Base-by-base conservation (phyloP, 2,888 invertebrate genomes). In the Daptonema setosum region DNA sequence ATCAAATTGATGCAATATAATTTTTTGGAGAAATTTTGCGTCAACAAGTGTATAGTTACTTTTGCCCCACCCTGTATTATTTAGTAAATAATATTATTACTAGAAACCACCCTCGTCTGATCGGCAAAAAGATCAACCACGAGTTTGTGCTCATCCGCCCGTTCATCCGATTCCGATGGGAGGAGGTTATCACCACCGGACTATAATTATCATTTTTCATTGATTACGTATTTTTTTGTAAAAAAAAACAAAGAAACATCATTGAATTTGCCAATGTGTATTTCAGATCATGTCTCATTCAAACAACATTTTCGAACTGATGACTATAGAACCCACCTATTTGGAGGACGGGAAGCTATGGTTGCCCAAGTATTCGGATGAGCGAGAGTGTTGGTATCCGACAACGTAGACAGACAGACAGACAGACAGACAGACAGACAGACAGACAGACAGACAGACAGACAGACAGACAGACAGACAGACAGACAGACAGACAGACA, bases 241-340 rank as follows among this genome's bases (percentile, higher is more conserved):
- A 35, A 35, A 17, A 35, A 35, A 35, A 35, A 11, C 35, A 17
- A 11, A 35, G 35, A 35, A 8, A 35, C 35, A 17, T 35, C 17
- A 11, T 8, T 35, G 17, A 11, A 17, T 35, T 11, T 35, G 35
- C 17, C 35, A 8, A 35, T 35, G 35, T 35, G 35, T 35, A 50
- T 25, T 52, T 28, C 70, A 90, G 91, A 88, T 93, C 66, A 75
- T 90, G 61, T 85, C 87, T 69, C 81, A 91, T 63, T 87, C 87
- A 1, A 95, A 95, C 74, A 93, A 93, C 71, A 88, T 93, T 63
- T 95, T 95, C 74, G 93, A 93, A 73, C 73, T 93, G 68, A 81
- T 86, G 52, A 86, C 90, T 0, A 83, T 85, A 3, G 86, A 87
- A 58, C 82, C 86, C 1, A 63, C 66, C 2, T 62, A 57, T 45